Base-by-base conservation (phyloP, 2,888 invertebrate genomes). In the Oscheius sp. region DNA sequence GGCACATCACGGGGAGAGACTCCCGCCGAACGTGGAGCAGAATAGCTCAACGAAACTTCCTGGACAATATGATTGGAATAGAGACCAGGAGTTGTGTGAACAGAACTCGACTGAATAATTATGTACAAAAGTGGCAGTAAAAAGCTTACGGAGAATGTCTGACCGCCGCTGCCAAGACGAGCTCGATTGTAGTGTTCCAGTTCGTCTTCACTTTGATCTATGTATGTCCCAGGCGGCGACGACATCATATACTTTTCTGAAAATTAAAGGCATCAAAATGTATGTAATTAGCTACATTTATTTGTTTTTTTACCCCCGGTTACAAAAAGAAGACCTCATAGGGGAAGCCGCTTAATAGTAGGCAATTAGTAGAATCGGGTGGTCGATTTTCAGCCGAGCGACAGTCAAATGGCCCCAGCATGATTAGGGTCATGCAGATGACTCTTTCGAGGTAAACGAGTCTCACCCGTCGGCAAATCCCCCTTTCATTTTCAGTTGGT, bases 31-130 rank as follows among this genome's bases (percentile, higher is more conserved):
- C 72, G 72, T 5, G 79, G 79, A 29, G 77, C 71, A 5, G 79
- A 79, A 58, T 79, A 79, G 12, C 74, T 66, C 12, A 79, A 43
- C n/a, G 79, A 64, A 12, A 79, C 72, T 74, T 79, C 79, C 72
- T 79, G 79, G 49, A 79, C 70, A 1, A 79, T 29, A 6, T 75
- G 75, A 23, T 75, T 71, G 41, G 68, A 58, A 55, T 70, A 70
- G n/a, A 52, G 64, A 23, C 64, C 69, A 29, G 74, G 49, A 12
- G 74, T 75, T 13, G 70, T 59, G 5, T 61, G 35, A 7, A 72
- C 68, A 41, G 78, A 69, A 0, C 76, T 70, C n/a, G 63, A 64
- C 78, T 78, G 64, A 58, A 76, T 66, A 25, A 21, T 55, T 13
- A 29, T 52, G 23, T 18, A 55, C 21, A 55, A 13, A 55, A 55